These are phyloP conservation scores for Cerastis rubricosa DNA, from an alignment of 2,888 invertebrate species.

Conservation along the genomic window DNA sequence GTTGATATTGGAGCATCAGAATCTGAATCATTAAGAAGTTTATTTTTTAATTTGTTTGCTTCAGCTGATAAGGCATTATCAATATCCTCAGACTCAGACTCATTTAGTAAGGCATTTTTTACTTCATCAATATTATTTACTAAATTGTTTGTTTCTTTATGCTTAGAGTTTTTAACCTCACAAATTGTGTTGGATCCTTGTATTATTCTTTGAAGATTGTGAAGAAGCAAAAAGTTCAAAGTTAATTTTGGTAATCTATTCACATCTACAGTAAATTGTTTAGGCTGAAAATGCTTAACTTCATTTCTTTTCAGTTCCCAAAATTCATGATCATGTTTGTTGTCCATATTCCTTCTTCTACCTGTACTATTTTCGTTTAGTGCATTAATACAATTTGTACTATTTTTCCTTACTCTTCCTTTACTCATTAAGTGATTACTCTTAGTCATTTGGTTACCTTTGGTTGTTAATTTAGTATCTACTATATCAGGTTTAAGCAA, in stretches of 20 bases:
- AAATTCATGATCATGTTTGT: conserved; percentile 63
- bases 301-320: conserved; percentile 75
- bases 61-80: conserved; percentile 33
- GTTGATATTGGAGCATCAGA: conserved; percentile 38
- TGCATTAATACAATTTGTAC: conserved; percentile 32
- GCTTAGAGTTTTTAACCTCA: conserved; percentile 61
- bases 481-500: conserved; percentile 80
- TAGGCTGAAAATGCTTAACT: conserved; percentile 78
- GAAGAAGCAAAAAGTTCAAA: conserved; percentile 70
- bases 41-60: conserved; percentile 52
- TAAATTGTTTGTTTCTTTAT: conserved; percentile 28
- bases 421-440: conserved; percentile 40
- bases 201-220: conserved; percentile 77
- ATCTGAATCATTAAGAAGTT: conserved; percentile 64
- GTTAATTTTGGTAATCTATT: conserved; percentile 76
- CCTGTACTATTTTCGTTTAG: conserved; percentile 22
- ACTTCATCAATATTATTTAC: conserved; percentile 62
- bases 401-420: conserved; percentile 33
- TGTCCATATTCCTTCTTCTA: conserved; percentile 29
- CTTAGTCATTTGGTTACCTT: conserved; percentile 38
- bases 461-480: conserved; percentile 25
- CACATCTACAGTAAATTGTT: conserved; percentile 76
- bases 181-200: conserved; percentile 72
- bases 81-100: conserved; percentile 69
- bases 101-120: conserved; percentile 70